These are phyloP conservation scores for Minunthozetes semirufus DNA, from an alignment of 2,888 invertebrate genomes.

Conservation along the genomic window DNA sequence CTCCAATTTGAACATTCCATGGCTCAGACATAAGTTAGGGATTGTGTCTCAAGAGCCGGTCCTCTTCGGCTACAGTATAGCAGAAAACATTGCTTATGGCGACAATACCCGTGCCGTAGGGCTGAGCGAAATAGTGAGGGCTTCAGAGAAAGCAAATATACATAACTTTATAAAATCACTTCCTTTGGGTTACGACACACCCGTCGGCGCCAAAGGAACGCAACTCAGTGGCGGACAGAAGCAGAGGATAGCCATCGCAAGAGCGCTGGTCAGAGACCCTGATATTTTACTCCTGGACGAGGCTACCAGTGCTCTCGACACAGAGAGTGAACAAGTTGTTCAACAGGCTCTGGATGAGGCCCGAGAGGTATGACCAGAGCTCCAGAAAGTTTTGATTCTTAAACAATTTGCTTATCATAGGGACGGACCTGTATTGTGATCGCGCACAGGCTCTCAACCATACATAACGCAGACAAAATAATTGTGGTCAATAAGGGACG, in stretches of 20 bases:
- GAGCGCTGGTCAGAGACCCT: constrained; percentile 54
- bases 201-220: constrained; percentile 66
- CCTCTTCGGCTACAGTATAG: constrained; percentile 42
- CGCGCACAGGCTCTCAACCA: constrained; percentile 80
- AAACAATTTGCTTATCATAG: constrained; percentile 43
- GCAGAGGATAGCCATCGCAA: constrained; percentile 65
- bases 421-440: constrained; percentile 78
- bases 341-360: constrained; percentile 79
- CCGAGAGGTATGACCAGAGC: constrained; percentile 47
- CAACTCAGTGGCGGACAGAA: constrained; percentile 74
- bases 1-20: constrained; percentile 40
- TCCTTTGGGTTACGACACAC: constrained; percentile 69
- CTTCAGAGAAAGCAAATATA: constrained; percentile 76
- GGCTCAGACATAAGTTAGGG: constrained; percentile 41
- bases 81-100: constrained; percentile 43
- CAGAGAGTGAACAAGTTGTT: constrained; percentile 71
- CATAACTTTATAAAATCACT: constrained; percentile 71
- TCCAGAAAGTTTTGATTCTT: not conserved
- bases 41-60: constrained; percentile 43
- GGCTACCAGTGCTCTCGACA: constrained; percentile 60
- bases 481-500: constrained; percentile 70
- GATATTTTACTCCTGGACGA: constrained; percentile 56
- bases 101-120: constrained; percentile 53
- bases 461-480: constrained; percentile 68
- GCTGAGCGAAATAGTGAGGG: constrained; percentile 66